Evolutionary conservation across 2,888 invertebrate genomes (phyloP).

Genomic region (Drosophila borealis): DNA sequence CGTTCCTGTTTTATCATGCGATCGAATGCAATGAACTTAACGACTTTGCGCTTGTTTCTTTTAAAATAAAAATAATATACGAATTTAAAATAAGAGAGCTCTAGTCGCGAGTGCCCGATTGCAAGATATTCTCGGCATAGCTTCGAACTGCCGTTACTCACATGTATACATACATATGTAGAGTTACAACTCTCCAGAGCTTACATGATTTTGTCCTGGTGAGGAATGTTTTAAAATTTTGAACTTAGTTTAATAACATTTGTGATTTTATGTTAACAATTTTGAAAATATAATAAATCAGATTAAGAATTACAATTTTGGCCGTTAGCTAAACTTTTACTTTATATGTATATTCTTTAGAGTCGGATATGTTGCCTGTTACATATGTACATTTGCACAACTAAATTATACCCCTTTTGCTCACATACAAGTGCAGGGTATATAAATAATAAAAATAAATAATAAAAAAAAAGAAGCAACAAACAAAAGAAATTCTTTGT

Average conservation of each 20-base stretch:
- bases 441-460: background rate
- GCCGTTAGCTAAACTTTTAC: too few species aligned
- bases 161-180: too few species aligned
- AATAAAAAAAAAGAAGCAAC: slow-evolving; percentile 41
- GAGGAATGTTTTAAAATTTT: too few species aligned
- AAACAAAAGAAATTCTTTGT: slow-evolving; percentile 78
- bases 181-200: too few species aligned
- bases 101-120: background rate
- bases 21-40: slow-evolving; percentile 78
- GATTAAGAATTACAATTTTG: too few species aligned
- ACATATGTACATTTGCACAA: background rate
- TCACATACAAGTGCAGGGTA: background rate
- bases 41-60: slow-evolving; percentile 74
- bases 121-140: background rate
- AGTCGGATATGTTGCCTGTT: background rate
- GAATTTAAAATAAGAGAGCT: slow-evolving; percentile 32
- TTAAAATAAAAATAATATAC: slow-evolving; percentile 74
- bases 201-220: too few species aligned
- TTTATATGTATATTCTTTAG: background rate
- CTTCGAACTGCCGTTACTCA: background rate
- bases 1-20: slow-evolving; percentile 52
- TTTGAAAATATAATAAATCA: too few species aligned
- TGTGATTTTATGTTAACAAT: too few species aligned
- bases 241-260: too few species aligned
- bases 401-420: background rate